A percentile compares a stretch with the other conserved stretches of the same genome.
These are phyloP conservation scores for Drosophila tanythrix DNA, from an alignment of 2,888 invertebrate species.

Conservation along the genomic window DNA sequence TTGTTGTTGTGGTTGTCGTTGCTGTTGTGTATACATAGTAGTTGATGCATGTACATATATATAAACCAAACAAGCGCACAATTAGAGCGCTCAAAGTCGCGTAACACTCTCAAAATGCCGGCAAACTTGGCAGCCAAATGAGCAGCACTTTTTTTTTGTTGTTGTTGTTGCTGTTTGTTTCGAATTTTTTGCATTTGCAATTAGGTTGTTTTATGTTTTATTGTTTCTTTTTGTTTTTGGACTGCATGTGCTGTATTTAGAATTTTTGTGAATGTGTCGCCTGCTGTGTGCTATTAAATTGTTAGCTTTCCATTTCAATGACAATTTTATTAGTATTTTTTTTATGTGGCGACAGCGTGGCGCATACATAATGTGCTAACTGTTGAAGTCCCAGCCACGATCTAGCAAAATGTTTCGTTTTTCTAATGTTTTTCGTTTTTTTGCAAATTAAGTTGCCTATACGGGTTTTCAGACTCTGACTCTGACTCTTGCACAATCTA, in stretches of 20 bases:
- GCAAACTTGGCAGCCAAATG: conserved; percentile 64
- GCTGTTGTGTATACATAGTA: conserved; percentile 28
- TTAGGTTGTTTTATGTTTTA: conserved; percentile 32
- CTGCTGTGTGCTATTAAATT: conserved; percentile 53
- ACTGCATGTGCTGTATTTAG: conserved; percentile 6
- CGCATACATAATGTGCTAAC: conserved; percentile 53
- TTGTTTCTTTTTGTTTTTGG: not conserved
- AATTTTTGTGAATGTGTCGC: conserved; percentile 53
- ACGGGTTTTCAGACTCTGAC: conserved; percentile 18
- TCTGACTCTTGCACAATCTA: conserved; percentile 52
- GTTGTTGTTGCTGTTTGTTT: conserved; percentile 3
- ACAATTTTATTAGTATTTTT: conserved; percentile 31
- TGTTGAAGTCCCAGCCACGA: conserved; percentile 57
- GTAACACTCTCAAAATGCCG: conserved; percentile 77
- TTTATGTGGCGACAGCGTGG: conserved; percentile 32
- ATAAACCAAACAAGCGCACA: conserved; percentile 68
- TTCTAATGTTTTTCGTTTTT: not conserved
- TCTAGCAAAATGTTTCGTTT: conserved; percentile 26
- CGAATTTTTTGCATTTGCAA: conserved; percentile 59
- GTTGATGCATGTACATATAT: conserved; percentile 29
- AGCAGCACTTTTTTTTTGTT: conserved; percentile 12
- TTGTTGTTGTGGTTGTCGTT: conserved; percentile 8
- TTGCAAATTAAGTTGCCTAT: conserved; percentile 24
- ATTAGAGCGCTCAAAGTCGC: conserved; percentile 77
- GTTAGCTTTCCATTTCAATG: conserved; percentile 73